Base-by-base conservation (phyloP, 2,797 vertebrate genomes). In the Bradypus variegatus region DNA sequence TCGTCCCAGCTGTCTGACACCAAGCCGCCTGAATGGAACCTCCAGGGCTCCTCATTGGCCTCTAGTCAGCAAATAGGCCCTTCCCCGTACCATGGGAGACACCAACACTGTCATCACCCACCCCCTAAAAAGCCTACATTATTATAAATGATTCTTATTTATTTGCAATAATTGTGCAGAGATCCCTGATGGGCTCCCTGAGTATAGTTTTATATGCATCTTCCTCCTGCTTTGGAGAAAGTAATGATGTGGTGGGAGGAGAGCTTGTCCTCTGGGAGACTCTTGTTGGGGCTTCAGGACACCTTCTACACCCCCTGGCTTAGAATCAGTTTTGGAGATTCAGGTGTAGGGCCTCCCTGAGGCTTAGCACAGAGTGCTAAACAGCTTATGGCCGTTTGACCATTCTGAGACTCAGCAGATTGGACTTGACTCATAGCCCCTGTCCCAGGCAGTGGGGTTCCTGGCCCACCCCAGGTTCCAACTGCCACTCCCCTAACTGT, bases 401-500 rank as follows among this genome's bases (percentile, higher is more conserved):
- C 21, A 19, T 19, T 36, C 25, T 11, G n/a, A 38, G 53, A 58
- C 53, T 50, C 4, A 36, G 76, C 36, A 65, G 33, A 11, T 2
- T 10, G 64, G 25, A 9, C 19, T 31, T 41, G 64, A 15, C 87
- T 33, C 38, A 25, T 65, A 76, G 65, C 3, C 50, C 62, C n/a
- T 29, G n/a, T 70, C 21, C 58, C 13, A 55, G 36, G 70, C 19
- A 3, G 9, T 8, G 31, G 19, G 33, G 41, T 29, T 31, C 65
- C 58, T 3, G 27, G 70, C 25, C 45, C 58, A 38, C 41, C 33
- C 38, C 2, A 0, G 2, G 10, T 31, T 82, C 93, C 95, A 96
- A 96, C 96, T 95, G 96, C 41, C 94, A 33, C 84, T 92, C n/a
- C 41, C 48, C 38, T 53, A 96, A 96, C 95, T 88, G 96, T 86